These are phyloP conservation scores for Drosophila ironensis DNA, from an alignment of 1,140 invertebrate species.

Conservation along the genomic window DNA sequence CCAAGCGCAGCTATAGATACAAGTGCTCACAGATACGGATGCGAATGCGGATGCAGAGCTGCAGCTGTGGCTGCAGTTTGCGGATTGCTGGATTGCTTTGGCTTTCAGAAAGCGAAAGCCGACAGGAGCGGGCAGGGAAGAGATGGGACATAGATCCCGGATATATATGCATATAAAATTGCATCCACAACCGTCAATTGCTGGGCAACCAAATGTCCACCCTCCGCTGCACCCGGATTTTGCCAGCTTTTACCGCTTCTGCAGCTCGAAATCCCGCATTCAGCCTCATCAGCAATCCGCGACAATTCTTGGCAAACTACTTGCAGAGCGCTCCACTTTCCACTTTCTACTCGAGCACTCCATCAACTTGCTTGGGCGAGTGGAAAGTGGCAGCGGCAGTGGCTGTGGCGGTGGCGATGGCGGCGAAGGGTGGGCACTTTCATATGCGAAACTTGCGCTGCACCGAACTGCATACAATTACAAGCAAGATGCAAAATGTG, in stretches of 20 bases:
- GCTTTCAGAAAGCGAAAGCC: slow-evolving; percentile 54
- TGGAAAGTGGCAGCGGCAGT: not conserved
- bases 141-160: slow-evolving; percentile 2
- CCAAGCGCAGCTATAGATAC: slow-evolving; percentile 31
- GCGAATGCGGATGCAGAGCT: slow-evolving; percentile 4
- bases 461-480: slow-evolving; percentile 72
- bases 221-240: not conserved
- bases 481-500: slow-evolving; percentile 75
- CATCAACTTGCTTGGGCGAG: slow-evolving; percentile 23
- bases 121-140: slow-evolving; percentile 3
- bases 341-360: slow-evolving; percentile 16
- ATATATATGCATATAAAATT: slow-evolving; percentile 49
- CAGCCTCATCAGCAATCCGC: slow-evolving; percentile 66
- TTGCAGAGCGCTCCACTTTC: slow-evolving; percentile 57
- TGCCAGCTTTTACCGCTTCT: not conserved
- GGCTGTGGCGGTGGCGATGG: not conserved
- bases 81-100: slow-evolving; percentile 35
- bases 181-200: slow-evolving; percentile 74
- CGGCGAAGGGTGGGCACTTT: slow-evolving; percentile 8
- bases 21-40: slow-evolving; percentile 24
- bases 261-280: not conserved
- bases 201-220: slow-evolving; percentile 62
- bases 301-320: slow-evolving; percentile 73
- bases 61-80: slow-evolving; percentile 31
- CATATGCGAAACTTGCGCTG: slow-evolving; percentile 42